Conservation (phyloP, 2,113 vertebrate species). For the Gorsachius goisagi region DNA sequence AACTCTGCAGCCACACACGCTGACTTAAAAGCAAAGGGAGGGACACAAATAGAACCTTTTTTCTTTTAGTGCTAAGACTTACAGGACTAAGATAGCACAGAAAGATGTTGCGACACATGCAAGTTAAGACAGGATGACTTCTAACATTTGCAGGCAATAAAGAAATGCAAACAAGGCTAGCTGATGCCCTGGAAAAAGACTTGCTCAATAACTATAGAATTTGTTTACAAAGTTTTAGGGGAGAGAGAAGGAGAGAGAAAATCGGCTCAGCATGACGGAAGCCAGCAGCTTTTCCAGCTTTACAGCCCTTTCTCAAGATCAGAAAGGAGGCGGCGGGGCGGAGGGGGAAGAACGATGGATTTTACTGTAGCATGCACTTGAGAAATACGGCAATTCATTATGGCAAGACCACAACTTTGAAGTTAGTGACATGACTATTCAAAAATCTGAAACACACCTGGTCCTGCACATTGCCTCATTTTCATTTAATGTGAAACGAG, state of each 20-base stretch:
- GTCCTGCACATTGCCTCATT: background rate
- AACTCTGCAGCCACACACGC: background rate
- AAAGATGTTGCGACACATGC: background rate
- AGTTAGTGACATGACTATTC: rapidly evolving
- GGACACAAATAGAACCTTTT: background rate
- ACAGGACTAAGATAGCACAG: background rate
- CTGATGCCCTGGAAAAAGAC: background rate
- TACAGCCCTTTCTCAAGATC: background rate
- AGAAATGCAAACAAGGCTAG: background rate
- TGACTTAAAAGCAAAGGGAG: background rate
- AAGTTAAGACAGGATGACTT: background rate
- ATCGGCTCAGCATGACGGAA: background rate
- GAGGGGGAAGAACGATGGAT: background rate
- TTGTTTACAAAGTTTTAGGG: background rate
- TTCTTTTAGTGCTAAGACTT: background rate
- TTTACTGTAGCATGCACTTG: background rate
- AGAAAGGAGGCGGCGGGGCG: background rate
- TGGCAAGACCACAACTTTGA: background rate
- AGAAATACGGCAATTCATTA: background rate
- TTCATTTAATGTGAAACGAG: rapidly evolving
- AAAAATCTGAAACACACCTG: background rate
- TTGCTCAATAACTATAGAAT: background rate
- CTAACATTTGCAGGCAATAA: background rate
- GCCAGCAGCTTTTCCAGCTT: background rate
- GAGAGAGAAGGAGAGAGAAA: background rate